These are phyloP conservation scores for Drosophila atripex DNA, from an alignment of 2,888 invertebrate genomes.

Conservation along the genomic window DNA sequence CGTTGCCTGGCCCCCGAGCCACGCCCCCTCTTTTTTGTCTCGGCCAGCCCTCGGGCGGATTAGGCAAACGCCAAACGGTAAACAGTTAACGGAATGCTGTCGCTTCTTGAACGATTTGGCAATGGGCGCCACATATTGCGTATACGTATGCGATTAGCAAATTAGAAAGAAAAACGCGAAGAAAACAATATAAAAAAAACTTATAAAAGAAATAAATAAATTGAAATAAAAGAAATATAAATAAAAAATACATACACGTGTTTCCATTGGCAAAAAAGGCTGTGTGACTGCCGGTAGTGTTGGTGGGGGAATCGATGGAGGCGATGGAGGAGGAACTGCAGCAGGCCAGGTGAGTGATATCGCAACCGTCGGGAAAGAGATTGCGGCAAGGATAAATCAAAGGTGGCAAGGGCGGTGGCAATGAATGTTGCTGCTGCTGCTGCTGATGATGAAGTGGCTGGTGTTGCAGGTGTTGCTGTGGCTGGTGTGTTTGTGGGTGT, in stretches of 20 bases:
- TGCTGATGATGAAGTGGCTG: conserved; percentile 15
- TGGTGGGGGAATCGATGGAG: conserved; percentile 18
- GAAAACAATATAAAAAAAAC: conserved; percentile 3
- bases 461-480: conserved; percentile 10
- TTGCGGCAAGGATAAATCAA: conserved; percentile 80
- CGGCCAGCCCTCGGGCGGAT: conserved; percentile 20
- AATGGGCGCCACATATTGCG: conserved; percentile 56
- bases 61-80: conserved; percentile 38
- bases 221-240: conserved; percentile 5
- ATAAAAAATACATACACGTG: conserved; percentile 63
- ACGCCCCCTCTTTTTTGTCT: conserved; percentile 28
- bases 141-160: conserved; percentile 58
- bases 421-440: conserved; percentile 10
- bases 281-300: conserved; percentile 23
- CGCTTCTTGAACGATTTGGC: conserved; percentile 42
- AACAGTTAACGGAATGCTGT: conserved; percentile 32
- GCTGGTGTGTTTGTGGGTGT: conserved; percentile 21
- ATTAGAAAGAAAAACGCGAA: conserved; percentile 49
- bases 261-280: conserved; percentile 58
- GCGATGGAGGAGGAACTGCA: conserved; percentile 35
- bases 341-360: conserved; percentile 73
- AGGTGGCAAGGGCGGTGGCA: conserved; percentile 47
- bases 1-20: conserved; percentile 28
- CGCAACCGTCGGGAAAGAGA: conserved; percentile 80
- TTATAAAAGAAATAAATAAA: conserved; percentile 7